Evolutionary conservation across 2,797 vertebrate genomes (phyloP).

Genomic region (Nasua narica): DNA sequence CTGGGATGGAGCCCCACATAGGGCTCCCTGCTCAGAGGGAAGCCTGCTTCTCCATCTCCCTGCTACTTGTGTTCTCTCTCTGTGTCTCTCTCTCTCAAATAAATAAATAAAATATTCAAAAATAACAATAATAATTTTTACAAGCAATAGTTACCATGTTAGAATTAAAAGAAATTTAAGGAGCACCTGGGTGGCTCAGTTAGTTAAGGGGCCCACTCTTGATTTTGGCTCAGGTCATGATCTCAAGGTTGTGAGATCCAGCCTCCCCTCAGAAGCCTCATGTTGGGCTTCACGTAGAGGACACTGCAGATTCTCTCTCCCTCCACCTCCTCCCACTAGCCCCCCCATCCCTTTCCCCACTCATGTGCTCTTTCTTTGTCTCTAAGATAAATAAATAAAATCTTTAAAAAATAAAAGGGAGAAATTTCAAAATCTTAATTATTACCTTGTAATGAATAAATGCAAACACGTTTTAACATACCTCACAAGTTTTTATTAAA

Average conservation of each 20-base stretch:
- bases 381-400: background rate
- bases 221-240: background rate
- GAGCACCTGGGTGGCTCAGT: background rate
- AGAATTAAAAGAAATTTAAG: background rate
- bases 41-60: no score
- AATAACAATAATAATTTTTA: background rate
- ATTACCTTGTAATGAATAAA: background rate
- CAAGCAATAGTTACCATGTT: background rate
- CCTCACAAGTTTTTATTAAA: background rate
- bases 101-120: no score
- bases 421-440: background rate
- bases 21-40: no score
- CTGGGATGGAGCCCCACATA: no score
- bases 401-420: background rate
- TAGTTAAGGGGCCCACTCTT: background rate
- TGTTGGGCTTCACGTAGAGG: background rate
- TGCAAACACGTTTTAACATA: background rate
- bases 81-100: no score
- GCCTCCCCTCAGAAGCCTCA: background rate
- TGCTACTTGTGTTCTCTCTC: no score
- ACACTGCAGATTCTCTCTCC: background rate
- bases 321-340: background rate
- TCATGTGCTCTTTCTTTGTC: background rate
- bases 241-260: background rate
- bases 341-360: background rate